Conservation (phyloP, 2,888 invertebrate species). For the Melikaiella ostensackeni region DNA sequence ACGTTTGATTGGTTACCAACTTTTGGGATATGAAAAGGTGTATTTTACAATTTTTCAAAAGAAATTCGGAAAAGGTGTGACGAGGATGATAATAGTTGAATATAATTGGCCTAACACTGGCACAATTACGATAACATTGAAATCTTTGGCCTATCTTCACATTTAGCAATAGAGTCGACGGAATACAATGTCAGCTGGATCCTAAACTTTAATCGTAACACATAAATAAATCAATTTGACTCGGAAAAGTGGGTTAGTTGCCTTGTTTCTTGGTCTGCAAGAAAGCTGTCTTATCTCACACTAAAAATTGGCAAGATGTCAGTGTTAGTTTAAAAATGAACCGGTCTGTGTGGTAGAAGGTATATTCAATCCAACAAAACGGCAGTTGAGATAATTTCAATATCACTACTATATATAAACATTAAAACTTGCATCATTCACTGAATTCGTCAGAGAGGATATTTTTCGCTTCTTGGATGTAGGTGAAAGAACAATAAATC, state of each 20-base stretch:
- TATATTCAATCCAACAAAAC: not conserved
- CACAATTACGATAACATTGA: conserved; percentile 6
- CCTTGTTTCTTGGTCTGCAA: conserved; percentile 38
- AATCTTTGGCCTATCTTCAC: conserved; percentile 6
- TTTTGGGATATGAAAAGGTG: too few relatives aligned
- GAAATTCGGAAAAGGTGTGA: not conserved
- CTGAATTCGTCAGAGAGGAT: not conserved
- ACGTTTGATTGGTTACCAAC: too few relatives aligned
- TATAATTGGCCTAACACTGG: conserved; percentile 2
- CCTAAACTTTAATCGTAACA: not conserved
- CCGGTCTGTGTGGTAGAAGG: conserved; percentile 11
- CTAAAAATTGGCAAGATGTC: conserved; percentile 61
- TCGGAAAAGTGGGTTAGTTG: conserved; percentile 51
- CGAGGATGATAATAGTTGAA: not conserved
- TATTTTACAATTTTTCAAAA: too few relatives aligned
- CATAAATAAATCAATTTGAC: conserved; percentile 23
- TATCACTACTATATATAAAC: not conserved
- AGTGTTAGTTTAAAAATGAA: conserved; percentile 55
- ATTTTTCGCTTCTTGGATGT: not conserved
- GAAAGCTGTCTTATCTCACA: conserved; percentile 45
- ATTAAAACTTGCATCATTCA: not conserved
- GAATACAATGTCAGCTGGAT: not conserved
- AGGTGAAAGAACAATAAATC: not conserved
- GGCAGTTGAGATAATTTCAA: not conserved
- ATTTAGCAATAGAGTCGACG: not conserved